Conservation (phyloP, 2,888 invertebrate genomes). For the Eutolmus rufibarbis region DNA sequence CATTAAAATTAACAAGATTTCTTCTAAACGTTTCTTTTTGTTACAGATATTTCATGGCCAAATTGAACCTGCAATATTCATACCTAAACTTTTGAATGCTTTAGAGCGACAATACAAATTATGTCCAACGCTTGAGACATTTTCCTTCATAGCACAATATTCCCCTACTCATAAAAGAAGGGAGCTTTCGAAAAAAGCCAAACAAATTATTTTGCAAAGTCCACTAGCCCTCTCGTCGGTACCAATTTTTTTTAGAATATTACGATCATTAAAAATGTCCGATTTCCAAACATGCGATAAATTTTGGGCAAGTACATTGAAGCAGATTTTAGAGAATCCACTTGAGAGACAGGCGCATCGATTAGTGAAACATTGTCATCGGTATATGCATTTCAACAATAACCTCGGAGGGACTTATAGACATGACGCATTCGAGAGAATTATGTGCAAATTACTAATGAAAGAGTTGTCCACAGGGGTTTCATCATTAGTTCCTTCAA, state of each 20-base stretch:
- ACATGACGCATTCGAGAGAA: slow-evolving; percentile 63
- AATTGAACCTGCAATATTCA: slow-evolving; percentile 64
- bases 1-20: no score
- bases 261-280: slow-evolving; percentile 64
- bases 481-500: slow-evolving; percentile 59
- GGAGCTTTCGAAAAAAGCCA: slow-evolving; percentile 59
- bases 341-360: slow-evolving; percentile 53
- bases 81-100: slow-evolving; percentile 60
- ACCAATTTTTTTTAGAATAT: slow-evolving; percentile 60
- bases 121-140: slow-evolving; percentile 60
- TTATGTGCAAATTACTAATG: slow-evolving; percentile 59
- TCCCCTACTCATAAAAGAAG: slow-evolving; percentile 61
- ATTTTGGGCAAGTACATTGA: slow-evolving; percentile 64
- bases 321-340: slow-evolving; percentile 54
- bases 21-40: no score
- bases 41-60: slow-evolving; percentile 64
- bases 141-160: slow-evolving; percentile 63
- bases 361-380: slow-evolving; percentile 62
- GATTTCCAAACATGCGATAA: slow-evolving; percentile 61
- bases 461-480: slow-evolving; percentile 57
- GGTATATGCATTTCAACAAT: slow-evolving; percentile 67
- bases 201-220: slow-evolving; percentile 52
- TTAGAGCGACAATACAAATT: slow-evolving; percentile 59
- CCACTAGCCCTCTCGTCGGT: slow-evolving; percentile 50
- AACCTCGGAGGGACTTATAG: slow-evolving; percentile 65